Conservation (phyloP, 2,113 vertebrate species). For the Ammodytes marinus region DNA sequence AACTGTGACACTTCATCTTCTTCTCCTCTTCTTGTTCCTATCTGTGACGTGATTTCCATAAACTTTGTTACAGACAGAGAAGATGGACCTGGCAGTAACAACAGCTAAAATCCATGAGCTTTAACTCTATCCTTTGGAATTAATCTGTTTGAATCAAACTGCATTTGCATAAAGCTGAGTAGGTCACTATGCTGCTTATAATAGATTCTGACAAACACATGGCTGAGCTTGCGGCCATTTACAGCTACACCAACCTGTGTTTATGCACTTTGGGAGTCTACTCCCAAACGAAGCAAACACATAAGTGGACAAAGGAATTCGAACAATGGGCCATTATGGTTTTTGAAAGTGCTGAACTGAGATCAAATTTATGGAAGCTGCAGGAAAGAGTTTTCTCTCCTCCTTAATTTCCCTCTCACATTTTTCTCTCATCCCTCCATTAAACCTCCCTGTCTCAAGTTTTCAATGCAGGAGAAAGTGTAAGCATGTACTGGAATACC, state of each 20-base stretch:
- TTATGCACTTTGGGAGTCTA: conserved; percentile 20
- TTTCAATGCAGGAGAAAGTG: conserved; percentile 47
- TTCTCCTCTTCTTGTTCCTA: not conserved
- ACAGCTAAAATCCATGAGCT: not conserved
- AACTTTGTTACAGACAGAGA: not conserved
- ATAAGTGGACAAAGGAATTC: conserved; percentile 56
- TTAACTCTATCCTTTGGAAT: not conserved
- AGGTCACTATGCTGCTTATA: not conserved
- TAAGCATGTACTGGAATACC: conserved; percentile 41
- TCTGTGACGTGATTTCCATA: not conserved
- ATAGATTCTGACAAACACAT: conserved; percentile 16
- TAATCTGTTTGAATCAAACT: not conserved
- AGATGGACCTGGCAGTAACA: not conserved
- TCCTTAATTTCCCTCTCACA: not conserved
- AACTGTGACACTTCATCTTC: not conserved
- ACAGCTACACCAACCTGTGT: not conserved
- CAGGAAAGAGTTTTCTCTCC: conserved; percentile 31
- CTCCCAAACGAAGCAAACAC: conserved; percentile 35
- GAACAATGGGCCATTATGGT: conserved; percentile 60
- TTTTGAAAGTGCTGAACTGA: conserved; percentile 45
- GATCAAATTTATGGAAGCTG: conserved; percentile 35
- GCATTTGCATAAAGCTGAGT: not conserved
- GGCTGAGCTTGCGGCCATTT: conserved; percentile 21
- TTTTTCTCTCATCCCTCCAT: not conserved
- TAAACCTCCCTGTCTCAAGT: not conserved